Base-by-base conservation (phyloP, 2,113 vertebrate genomes). In the Anthoscopus minutus region DNA sequence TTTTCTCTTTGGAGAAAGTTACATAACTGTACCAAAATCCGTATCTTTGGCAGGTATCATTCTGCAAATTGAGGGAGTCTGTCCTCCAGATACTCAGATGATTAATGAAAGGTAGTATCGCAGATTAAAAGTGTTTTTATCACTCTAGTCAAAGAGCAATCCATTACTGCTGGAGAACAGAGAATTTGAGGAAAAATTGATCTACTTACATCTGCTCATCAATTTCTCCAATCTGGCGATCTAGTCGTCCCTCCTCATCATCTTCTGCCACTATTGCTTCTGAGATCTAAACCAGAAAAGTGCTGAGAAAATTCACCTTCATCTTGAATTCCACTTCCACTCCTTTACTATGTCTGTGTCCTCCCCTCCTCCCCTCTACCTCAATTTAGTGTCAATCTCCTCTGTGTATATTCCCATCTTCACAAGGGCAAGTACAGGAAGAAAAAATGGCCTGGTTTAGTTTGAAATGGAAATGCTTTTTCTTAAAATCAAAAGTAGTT, bases 211-310 rank as follows among this genome's bases (percentile, higher is more conserved):
- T 99, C 95, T 99, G 99, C 71, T 99, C 98, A 37, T 99, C 98
- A 60, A 99, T 99, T 96, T 99, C 99, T 62, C 98, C 99, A 78
- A 99, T 99, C 96, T 99, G 99, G 35, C 99, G 98, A 90, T 99
- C 99, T 69, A 99, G 64, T 13, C 99, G 98, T 7, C 98, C 99
- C 92, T 99, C 99, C 93, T 99, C 99, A 93, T 99, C 99, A 58
- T 99, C 99, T 97, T 99, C 99, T 2, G 99, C 99, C 54, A 99
- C 99, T 50, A 99, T 99, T 71, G 99, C 99, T 89, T 99, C 99
- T 8, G 99, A 99, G 53, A 99, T 98, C 98, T 98, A 95, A 92
- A 86, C 30, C 80, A 94, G 74, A 94, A 94, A 90, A 94, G 60
- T 3, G 1, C 53, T 78, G 80, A 89, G 86, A 92, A 92, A 95